phyloP scores from a whole-genome alignment of 2,113 vertebrate genomes.

The Saguinus midas region DNA sequence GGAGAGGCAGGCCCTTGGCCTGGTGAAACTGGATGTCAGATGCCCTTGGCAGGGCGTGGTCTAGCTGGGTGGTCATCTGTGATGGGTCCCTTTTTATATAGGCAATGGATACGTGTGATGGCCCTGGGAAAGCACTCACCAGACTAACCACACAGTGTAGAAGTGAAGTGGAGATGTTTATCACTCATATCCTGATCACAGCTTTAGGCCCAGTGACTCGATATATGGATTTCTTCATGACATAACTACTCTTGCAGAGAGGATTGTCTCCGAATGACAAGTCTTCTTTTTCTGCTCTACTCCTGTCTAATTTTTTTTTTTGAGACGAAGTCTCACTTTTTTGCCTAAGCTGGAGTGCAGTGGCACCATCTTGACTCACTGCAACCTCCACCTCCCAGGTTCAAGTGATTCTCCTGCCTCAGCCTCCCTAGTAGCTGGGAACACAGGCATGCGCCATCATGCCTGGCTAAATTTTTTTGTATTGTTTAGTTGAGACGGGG shows the following conservation, averaged over 20 bases:
- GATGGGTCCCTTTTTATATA: background rate
- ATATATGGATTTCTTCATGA: background rate
- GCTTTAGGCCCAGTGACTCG: background rate
- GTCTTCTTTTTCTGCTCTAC: background rate
- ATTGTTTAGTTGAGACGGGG: too few species aligned
- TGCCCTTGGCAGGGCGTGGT: background rate
- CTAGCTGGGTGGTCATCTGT: background rate
- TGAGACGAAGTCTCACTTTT: too few species aligned
- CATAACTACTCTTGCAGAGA: background rate
- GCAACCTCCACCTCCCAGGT: too few species aligned
- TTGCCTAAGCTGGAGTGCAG: too few species aligned
- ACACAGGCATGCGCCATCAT: too few species aligned
- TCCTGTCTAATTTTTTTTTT: background rate
- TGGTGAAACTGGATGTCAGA: background rate
- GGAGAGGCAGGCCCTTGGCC: background rate
- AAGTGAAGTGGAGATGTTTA: background rate
- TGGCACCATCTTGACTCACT: too few species aligned
- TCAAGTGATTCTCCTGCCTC: too few species aligned
- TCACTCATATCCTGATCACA: background rate
- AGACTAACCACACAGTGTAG: background rate
- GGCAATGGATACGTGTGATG: too few species aligned
- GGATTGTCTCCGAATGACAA: background rate
- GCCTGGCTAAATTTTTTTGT: too few species aligned
- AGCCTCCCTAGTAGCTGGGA: too few species aligned
- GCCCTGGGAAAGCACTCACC: background rate